Evolutionary conservation across 2,888 invertebrate species (phyloP).

Genomic region (Melipona bicolor): DNA sequence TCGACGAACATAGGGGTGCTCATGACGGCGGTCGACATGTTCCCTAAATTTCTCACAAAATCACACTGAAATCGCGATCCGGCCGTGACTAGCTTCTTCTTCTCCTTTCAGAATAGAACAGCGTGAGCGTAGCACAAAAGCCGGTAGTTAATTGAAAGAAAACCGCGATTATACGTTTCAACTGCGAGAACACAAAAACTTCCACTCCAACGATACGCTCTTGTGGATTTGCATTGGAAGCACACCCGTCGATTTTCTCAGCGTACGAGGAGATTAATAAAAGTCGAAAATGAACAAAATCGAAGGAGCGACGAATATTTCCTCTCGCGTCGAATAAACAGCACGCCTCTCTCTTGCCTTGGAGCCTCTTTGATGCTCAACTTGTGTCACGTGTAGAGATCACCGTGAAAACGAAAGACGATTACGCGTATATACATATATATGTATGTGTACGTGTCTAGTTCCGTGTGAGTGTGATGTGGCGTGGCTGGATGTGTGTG

Average conservation of each 20-base stretch:
- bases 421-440: not conserved
- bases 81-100: conserved; percentile 35
- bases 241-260: conserved; percentile 40
- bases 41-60: conserved; percentile 72
- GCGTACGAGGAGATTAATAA: conserved; percentile 1
- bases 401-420: conserved; percentile 46
- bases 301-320: conserved; percentile 18
- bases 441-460: too few relatives aligned
- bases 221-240: conserved; percentile 54
- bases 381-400: conserved; percentile 46
- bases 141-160: not conserved
- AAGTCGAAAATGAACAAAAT: conserved; percentile 14
- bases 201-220: conserved; percentile 67
- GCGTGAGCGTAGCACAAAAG: conserved; percentile 20
- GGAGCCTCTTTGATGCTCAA: conserved; percentile 9
- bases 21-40: conserved; percentile 92
- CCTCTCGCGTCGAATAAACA: conserved; percentile 17
- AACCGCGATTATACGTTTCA: conserved; percentile 28
- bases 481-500: not conserved
- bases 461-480: not conserved
- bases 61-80: conserved; percentile 48
- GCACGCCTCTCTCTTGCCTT: conserved; percentile 35
- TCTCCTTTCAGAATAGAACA: conserved; percentile 22
- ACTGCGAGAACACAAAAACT: conserved; percentile 74
- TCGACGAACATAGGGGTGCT: conserved; percentile 91